Base-by-base conservation (phyloP, 2,888 invertebrate species). In the Ochropleura plecta region DNA sequence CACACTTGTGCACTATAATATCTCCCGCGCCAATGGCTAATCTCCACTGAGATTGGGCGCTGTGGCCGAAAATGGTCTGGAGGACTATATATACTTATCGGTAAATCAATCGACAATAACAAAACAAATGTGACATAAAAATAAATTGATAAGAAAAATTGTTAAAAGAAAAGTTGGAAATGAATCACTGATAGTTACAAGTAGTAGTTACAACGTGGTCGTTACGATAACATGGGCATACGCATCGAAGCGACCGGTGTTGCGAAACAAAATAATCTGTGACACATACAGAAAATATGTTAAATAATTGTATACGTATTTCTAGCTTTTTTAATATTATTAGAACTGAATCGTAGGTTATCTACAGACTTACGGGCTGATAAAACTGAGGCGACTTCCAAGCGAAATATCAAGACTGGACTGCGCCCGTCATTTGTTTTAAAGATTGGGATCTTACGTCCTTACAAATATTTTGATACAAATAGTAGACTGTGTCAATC, bases 191-290 rank as follows among this genome's bases (percentile, higher is more conserved):
- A 84, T 84, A 81, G 63, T 67, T 48, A 20, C 16, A 16, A 53
- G 30, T 30, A 30, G 30, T 2, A 30, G 62, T 63, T 14, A 42
- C 16, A 60, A 70, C 59, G 72, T 57, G 9, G 55, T 74, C 49
- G 75, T 84, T 78, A 78, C 82, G 86, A 91, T 91, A 88, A 90
- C 82, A 78, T 55, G 68, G 66, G 72, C 46, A 70, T 69, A 85
- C 85, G 88, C 71, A 85, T 86, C 90, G 88, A 91, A 92, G 82
- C 80, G 86, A 74, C 82, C 91, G 85, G 79, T 90, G 88, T 88
- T 88, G 88, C 90, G 86, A 88, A 90, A 91, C 86, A 89, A 85
- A 92, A 91, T 88, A 88, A 83, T 67, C 64, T 64, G 70, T 86
- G 84, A 85, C 70, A 76, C 79, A 75, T 64, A 67, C 40, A 51